Evolutionary conservation across 2,888 invertebrate genomes (phyloP).

Genomic region (Trissolcus japonicus): DNA sequence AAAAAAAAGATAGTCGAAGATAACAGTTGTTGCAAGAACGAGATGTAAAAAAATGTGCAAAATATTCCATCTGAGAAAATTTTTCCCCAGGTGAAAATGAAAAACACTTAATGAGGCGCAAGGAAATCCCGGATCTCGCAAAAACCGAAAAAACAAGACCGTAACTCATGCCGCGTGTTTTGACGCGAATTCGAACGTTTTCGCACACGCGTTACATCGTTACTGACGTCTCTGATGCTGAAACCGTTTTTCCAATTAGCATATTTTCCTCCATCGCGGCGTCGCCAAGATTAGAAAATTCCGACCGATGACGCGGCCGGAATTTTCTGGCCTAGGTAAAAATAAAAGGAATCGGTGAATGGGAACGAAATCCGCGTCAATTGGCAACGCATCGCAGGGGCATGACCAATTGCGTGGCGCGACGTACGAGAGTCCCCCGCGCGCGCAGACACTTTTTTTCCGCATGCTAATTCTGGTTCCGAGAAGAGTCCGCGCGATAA

Average conservation of each 20-base stretch:
- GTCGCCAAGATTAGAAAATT: not conserved
- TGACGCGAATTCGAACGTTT: no score
- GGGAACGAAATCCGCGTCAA: not conserved
- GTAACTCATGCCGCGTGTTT: no score
- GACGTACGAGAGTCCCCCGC: constrained; percentile 13
- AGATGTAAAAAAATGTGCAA: no score
- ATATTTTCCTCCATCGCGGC: constrained; percentile 6
- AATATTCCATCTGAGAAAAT: no score
- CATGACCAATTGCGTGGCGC: constrained; percentile 41
- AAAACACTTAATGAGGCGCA: no score
- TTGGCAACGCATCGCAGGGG: not conserved
- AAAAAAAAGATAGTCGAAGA: no score
- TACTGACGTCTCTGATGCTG: not conserved
- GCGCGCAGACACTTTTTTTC: constrained; percentile 28
- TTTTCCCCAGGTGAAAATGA: no score
- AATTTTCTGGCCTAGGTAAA: not conserved
- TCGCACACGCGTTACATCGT: no score
- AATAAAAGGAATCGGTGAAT: not conserved
- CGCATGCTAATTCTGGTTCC: constrained; percentile 39
- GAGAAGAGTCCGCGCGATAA: constrained; percentile 24
- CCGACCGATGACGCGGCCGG: not conserved
- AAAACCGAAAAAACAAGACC: no score
- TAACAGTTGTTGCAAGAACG: no score
- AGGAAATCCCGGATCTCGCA: no score
- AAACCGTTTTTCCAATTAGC: not conserved